Evolutionary conservation across 2,797 vertebrate species (phyloP).

Genomic region (Betta splendens): DNA sequence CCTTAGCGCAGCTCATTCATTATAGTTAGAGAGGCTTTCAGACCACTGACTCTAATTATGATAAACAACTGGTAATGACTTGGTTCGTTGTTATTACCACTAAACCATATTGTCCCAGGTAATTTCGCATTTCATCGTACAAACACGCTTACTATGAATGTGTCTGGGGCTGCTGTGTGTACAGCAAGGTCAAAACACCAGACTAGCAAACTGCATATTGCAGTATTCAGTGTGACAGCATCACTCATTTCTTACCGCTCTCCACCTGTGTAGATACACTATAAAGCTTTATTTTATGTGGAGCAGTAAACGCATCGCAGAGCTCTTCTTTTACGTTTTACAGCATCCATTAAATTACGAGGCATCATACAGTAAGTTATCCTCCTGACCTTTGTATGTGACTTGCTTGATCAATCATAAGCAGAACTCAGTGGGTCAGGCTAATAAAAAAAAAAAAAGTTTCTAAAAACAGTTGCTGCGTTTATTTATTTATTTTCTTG

Average conservation of each 20-base stretch:
- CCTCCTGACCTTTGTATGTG: constrained; percentile 58
- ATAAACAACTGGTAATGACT: constrained; percentile 70
- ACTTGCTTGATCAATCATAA: constrained; percentile 55
- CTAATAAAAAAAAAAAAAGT: constrained; percentile 45
- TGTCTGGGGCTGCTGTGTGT: not conserved
- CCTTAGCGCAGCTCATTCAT: constrained; percentile 72
- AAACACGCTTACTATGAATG: constrained; percentile 21
- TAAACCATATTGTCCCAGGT: constrained; percentile 42
- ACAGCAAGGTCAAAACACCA: not conserved
- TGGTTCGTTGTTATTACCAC: constrained; percentile 56
- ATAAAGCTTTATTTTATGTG: constrained; percentile 64
- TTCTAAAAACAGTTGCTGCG: constrained; percentile 20
- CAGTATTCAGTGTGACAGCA: not conserved
- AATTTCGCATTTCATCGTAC: constrained; percentile 48
- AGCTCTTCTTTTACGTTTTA: constrained; percentile 75
- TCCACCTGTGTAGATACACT: constrained; percentile 39
- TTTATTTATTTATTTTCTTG: not conserved
- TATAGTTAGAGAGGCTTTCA: constrained; percentile 66
- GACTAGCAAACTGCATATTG: no score
- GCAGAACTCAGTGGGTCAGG: constrained; percentile 8
- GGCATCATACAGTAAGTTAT: constrained; percentile 68
- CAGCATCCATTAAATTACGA: constrained; percentile 67
- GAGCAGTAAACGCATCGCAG: constrained; percentile 66
- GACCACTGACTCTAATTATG: constrained; percentile 70
- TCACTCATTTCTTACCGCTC: constrained; percentile 10